Evolutionary conservation across 2,113 vertebrate genomes (phyloP).

Genomic region (Bubalus kerabau): DNA sequence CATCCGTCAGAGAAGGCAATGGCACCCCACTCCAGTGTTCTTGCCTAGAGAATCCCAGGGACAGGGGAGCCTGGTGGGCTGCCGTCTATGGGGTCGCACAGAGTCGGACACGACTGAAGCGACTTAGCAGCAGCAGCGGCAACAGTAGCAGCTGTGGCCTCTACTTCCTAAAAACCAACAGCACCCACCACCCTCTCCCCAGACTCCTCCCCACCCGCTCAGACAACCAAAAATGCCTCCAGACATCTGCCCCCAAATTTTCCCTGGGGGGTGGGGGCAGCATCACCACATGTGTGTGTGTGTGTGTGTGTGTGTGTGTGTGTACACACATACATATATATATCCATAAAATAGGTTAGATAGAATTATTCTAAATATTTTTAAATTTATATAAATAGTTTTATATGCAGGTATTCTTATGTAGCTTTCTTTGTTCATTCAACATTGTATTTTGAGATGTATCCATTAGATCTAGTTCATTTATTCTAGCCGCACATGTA

Average conservation of each 20-base stretch:
- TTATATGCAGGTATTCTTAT: neutral
- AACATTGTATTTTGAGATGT: neutral
- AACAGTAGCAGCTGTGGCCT: neutral
- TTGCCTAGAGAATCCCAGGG: too few relatives aligned
- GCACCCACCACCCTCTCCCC: neutral
- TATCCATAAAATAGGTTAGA: neutral
- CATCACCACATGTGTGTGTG: neutral
- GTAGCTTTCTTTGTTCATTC: neutral
- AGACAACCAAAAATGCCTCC: neutral
- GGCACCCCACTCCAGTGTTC: too few relatives aligned
- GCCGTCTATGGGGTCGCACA: too few relatives aligned
- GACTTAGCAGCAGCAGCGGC: too few relatives aligned
- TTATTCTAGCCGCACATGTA: neutral
- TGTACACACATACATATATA: neutral
- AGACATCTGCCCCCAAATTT: neutral
- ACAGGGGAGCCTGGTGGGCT: too few relatives aligned
- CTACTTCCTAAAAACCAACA: neutral
- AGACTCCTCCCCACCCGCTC: rapidly evolving
- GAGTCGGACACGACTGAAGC: too few relatives aligned
- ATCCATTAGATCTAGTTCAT: neutral
- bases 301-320: neutral
- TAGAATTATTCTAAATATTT: neutral
- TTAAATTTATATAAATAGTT: neutral
- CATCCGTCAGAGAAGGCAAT: too few relatives aligned
- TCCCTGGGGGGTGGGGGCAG: neutral